phyloP scores from a whole-genome alignment of 2,888 invertebrate species.

The Tricholauxania praeusta region DNA sequence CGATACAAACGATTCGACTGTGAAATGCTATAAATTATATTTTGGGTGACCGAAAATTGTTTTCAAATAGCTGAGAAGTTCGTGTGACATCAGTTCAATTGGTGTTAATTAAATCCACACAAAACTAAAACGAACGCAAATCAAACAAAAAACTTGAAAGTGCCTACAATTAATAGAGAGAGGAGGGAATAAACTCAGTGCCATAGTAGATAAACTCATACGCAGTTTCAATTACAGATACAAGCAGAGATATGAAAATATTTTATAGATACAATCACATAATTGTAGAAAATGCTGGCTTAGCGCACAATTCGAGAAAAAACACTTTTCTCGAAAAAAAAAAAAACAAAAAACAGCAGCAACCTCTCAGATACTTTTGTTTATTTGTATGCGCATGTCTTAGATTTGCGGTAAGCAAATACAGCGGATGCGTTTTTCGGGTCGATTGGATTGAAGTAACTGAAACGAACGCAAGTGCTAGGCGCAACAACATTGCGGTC shows the following conservation, averaged over 20 bases:
- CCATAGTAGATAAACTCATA: not conserved
- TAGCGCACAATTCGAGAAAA: not conserved
- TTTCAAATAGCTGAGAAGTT: slow-evolving; percentile 39
- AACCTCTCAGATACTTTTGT: not conserved
- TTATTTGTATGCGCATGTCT: not conserved
- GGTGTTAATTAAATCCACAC: slow-evolving; percentile 68
- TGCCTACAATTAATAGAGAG: not conserved
- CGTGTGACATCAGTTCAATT: slow-evolving; percentile 67
- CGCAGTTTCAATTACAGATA: not conserved
- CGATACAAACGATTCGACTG: slow-evolving; percentile 33
- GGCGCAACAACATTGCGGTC: not conserved
- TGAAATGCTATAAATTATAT: slow-evolving; percentile 21
- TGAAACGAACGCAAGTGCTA: not conserved
- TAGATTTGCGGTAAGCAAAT: not conserved
- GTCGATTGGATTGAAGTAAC: slow-evolving; percentile 14
- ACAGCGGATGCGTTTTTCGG: not conserved
- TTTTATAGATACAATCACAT: not conserved
- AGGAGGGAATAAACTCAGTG: not conserved
- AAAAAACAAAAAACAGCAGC: not conserved
- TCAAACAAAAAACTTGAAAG: slow-evolving; percentile 52
- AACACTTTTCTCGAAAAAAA: not conserved
- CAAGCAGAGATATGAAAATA: slow-evolving; percentile 11
- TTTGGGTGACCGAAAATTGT: slow-evolving; percentile 38
- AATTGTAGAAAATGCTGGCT: too few relatives aligned
- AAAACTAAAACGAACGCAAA: slow-evolving; percentile 59